Evolutionary conservation across 2,888 invertebrate genomes (phyloP), one percentile per base, ranked within the genome.

Genomic region (Dascillus cervinus): DNA sequence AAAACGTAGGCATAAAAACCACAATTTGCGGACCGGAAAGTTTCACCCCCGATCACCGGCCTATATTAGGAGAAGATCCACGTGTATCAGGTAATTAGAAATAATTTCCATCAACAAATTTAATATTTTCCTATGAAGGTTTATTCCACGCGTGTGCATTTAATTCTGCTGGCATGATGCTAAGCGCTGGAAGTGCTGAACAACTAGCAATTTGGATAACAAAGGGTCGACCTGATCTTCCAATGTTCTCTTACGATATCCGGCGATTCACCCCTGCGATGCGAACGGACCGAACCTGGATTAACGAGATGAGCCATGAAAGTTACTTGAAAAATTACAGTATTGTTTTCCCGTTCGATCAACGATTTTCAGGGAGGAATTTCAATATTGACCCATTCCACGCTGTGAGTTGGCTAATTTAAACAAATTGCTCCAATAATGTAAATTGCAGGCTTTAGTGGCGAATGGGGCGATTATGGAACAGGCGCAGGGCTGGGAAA

Each of bases 131-230:
- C 4, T 17, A 17, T 17, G 26, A 17, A 64, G 91, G 91, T 8
- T 69, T 90, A 13, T 91, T 79, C 59, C 85, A 91, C 57, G 85
- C 82, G 41, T 87, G 85, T 54, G 92, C 87, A 0, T 90, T 86
- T 62, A 94, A 92, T 58, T 90, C 90, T 1, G 79, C 87, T 1
- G 92, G 92, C 0, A 87, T 94, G 81, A 89, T 89, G 84, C 75
- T 88, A 47, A 86, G 89, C 6, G 88, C 87, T 4, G 92, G 92
- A 0, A 85, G 85, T 46, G 86, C 81, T 0, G 77, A 87, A 54
- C 85, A 91, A 64, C 72, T 86, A 52, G 89, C 91, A 0, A 73
- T 79, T 32, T 94, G 91, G 92, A 77, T 92, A 31, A 64, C 82
- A 2, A 72, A 79, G 47, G 91, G 90, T 11, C 75, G 87, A 37